Percentiles rank a stretch among this genome's conserved stretches.
Conservation (phyloP, 2,797 vertebrate genomes). For the Thripadectes ignobilis region DNA sequence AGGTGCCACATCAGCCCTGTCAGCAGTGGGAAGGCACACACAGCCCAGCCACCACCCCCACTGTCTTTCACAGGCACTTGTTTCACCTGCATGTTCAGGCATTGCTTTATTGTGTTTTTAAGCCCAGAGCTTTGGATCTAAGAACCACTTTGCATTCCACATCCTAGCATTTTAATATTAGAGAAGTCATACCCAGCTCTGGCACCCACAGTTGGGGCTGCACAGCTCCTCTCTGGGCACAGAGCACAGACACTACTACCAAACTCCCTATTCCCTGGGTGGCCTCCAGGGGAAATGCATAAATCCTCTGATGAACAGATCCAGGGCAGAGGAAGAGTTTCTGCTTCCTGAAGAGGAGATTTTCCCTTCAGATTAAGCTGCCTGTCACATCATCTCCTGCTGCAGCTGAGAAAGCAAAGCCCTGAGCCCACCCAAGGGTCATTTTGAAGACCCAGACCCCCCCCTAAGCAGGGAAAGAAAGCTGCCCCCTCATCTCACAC, state of each 20-base stretch:
- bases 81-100: rapidly evolving
- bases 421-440: neutral
- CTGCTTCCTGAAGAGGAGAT: neutral
- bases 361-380: neutral
- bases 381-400: neutral
- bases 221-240: neutral
- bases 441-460: neutral
- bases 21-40: neutral
- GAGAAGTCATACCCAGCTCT: neutral
- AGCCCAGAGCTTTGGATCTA: neutral
- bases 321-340: neutral
- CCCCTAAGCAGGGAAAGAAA: neutral
- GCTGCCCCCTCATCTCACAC: neutral
- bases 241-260: neutral
- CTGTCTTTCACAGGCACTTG: no score
- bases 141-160: neutral
- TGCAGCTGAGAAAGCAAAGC: neutral
- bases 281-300: neutral
- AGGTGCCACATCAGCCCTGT: neutral
- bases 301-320: neutral
- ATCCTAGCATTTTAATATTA: neutral
- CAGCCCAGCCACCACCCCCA: neutral
- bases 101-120: rapidly evolving
- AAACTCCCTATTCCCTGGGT: neutral
- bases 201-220: rapidly evolving